These are phyloP conservation scores for Smutsia gigantea DNA, from an alignment of 2,797 vertebrate species.

Conservation along the genomic window DNA sequence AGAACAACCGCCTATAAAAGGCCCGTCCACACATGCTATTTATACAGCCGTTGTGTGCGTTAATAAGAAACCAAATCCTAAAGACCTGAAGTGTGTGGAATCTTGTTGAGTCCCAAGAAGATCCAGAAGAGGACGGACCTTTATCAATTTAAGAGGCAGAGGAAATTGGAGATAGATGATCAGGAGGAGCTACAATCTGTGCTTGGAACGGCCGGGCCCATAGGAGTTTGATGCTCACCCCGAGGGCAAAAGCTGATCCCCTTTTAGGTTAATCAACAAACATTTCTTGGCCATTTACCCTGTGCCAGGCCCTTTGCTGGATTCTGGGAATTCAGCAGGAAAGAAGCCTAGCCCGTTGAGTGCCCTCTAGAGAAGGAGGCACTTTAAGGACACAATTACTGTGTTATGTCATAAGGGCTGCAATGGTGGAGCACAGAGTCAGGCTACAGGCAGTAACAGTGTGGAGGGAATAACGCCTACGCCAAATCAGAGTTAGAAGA, in stretches of 20 bases:
- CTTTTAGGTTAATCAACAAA: slow-evolving; percentile 1
- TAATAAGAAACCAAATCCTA: not conserved
- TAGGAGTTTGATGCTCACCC: not conserved
- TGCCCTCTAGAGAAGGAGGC: slow-evolving; percentile 53
- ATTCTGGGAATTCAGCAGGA: slow-evolving; percentile 45
- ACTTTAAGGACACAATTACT: slow-evolving; percentile 30
- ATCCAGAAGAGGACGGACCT: not conserved
- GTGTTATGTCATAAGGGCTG: not conserved
- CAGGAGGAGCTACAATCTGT: not conserved
- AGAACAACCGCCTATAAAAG: not conserved
- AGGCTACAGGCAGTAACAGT: not conserved
- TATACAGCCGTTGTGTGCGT: not conserved
- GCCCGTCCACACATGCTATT: not conserved
- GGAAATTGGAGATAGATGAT: not conserved
- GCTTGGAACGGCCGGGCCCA: not conserved
- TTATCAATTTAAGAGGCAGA: not conserved
- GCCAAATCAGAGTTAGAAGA: not conserved
- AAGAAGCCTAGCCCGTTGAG: slow-evolving; percentile 38
- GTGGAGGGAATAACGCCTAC: not conserved
- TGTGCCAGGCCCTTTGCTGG: not conserved
- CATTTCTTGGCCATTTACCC: slow-evolving; percentile 12
- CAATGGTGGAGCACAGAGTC: not conserved
- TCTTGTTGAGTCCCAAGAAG: not conserved
- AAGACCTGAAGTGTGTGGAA: not conserved
- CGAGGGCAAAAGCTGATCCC: slow-evolving; percentile 23